Evolutionary conservation across 2,888 invertebrate genomes (phyloP), one percentile per base, ranked within the genome.

Genomic region (Sinohyriopsis cumingii): DNA sequence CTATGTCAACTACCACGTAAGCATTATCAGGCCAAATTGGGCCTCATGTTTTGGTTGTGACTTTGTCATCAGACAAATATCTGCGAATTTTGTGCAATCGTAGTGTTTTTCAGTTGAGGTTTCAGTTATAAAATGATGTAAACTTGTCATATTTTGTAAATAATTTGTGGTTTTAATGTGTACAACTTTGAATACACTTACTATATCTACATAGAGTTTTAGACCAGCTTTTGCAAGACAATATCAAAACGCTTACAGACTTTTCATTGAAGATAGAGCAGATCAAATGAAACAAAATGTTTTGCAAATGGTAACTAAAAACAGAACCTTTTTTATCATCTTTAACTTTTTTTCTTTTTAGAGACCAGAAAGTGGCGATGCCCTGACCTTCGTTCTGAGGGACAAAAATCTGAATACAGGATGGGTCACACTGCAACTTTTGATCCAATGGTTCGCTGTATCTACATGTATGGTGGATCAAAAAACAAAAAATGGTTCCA

Each of bases 361-460:
- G 87, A 85, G 25, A 86, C 84, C 20, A 73, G 86, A 59, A 77
- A 82, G 45, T 87, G 87, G 87, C 82, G 74, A 61, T 76, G 74
- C 62, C 76, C 77, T 19, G 75, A 78, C 7, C 73, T 84, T 15
- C 73, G 68, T 57, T 78, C 80, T 22, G 86, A 85, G 45, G 79
- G 81, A n/a, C 80, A 80, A 66, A 85, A 83, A 55, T 84, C 86
- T 20, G 86, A 87, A 67, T 81, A 82, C 56, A 76, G 89, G 20
- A 87, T 89, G 85, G 89, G 89, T n/a, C 89, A 89, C 80, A 85
- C 88, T 24, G 86, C 87, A 3, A 85, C 86, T 7, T 88, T 86
- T 70, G 88, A 89, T 71, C 86, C 88, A 53, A 82, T 82, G 19
- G 79, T 88, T 22, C 68, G 86, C 20, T 87, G 88, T 78, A 78